Base-by-base conservation (phyloP, 2,888 invertebrate genomes). In the Xanthia icteritia region DNA sequence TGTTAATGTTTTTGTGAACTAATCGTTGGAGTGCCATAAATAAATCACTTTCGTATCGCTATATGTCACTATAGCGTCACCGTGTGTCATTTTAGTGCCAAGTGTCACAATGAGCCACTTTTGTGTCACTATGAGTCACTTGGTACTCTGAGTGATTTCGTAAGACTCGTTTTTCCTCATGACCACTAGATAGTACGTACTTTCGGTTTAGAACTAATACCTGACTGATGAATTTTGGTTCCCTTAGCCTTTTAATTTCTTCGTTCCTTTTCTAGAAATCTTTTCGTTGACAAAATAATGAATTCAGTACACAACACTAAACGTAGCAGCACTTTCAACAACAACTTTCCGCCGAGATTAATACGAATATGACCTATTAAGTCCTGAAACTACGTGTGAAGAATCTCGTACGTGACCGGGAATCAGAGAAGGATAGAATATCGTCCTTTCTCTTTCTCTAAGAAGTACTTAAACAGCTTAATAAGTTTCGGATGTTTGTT, bases 321-420 rank as follows among this genome's bases (percentile, higher is more conserved):
- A 45, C 42, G 36, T 13, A 70, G 66, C 45, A 78, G 78, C 76
- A 85, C 56, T 82, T 79, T 83, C 70, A 81, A 79, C 70, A 88
- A 88, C 79, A 89, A 88, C 79, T 88, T 68, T 23, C 51, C 23
- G 71, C 65, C 77, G 71, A 82, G 78, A 83, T 85, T 83, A 88
- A 85, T 83, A 82, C 88, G 78, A 83, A 88, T 88, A 88, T 89
- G 89, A 89, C 88, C 88, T 82, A 89, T 89, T 89, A 89, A 88
- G 85, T 86, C 76, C 63, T 70, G 48, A 79, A 85, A 89, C 73
- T 88, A 88, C 88, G 88, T 89, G 89, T 89, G 70, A 83, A 82
- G 89, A 89, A 89, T 87, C 63, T 77, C 58, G 60, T 75, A 88
- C 82, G 86, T 87, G 85, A 87, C 72, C 61, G 69, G 73, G 77